These are phyloP conservation scores for Thamnophis sirtalis DNA, from an alignment of 2,113 vertebrate genomes.

Conservation along the genomic window DNA sequence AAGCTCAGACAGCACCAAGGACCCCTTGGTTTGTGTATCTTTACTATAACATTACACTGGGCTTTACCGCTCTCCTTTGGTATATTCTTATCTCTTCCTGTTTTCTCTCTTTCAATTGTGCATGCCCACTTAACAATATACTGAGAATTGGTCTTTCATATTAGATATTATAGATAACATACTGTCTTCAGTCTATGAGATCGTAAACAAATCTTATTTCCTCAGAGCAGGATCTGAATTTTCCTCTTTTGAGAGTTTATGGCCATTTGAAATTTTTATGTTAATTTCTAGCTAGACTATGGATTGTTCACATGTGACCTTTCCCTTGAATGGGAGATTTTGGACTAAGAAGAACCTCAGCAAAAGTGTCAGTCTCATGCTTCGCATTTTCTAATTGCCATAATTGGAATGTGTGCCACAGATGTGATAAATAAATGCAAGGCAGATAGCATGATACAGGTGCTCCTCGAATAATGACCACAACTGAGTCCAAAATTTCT, in stretches of 20 bases:
- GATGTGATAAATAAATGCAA: background rate
- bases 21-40: background rate
- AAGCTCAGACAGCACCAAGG: too few relatives aligned
- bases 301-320: too few relatives aligned
- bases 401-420: background rate
- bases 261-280: background rate
- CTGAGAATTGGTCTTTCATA: background rate
- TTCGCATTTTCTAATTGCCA: background rate
- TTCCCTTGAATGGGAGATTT: too few relatives aligned
- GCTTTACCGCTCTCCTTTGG: background rate
- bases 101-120: background rate
- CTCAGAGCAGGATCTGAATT: background rate
- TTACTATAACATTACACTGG: background rate
- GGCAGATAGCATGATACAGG: background rate
- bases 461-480: too few relatives aligned
- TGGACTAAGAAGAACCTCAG: too few relatives aligned
- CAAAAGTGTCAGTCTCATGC: background rate
- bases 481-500: too few relatives aligned
- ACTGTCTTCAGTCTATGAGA: background rate
- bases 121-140: background rate
- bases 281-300: too few relatives aligned
- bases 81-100: background rate
- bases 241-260: background rate
- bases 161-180: background rate
- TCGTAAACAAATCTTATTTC: background rate